Percentiles rank a stretch among this genome's conserved stretches.
phyloP scores from a whole-genome alignment of 2,888 invertebrate genomes.

The Bellardia pandia region DNA sequence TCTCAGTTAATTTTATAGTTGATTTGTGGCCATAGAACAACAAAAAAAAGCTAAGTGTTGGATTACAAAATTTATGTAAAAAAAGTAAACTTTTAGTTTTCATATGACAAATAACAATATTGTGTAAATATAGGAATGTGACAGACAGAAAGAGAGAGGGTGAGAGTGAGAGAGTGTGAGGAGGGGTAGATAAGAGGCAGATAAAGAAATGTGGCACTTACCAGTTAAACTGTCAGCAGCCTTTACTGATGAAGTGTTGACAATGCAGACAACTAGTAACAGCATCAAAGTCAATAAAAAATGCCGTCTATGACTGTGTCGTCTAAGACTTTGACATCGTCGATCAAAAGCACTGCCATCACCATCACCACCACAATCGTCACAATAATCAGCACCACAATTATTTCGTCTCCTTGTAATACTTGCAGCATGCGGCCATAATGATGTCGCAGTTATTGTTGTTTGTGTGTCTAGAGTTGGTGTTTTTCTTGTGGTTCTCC shows the following conservation, averaged over 20 bases:
- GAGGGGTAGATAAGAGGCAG: neutral
- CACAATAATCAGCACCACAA: slow-evolving; percentile 33
- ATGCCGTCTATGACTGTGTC: slow-evolving; percentile 63
- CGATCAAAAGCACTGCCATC: slow-evolving; percentile 8
- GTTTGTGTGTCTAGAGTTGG: slow-evolving; percentile 38
- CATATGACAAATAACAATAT: neutral
- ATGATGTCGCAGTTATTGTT: slow-evolving; percentile 16
- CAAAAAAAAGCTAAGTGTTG: slow-evolving; percentile 22
- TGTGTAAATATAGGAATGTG: neutral
- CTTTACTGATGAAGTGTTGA: slow-evolving; percentile 70
- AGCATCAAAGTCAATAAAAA: slow-evolving; percentile 70
- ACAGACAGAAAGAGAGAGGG: neutral
- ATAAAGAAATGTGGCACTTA: slow-evolving; percentile 64
- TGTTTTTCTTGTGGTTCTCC: slow-evolving; percentile 51
- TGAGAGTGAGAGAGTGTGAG: neutral
- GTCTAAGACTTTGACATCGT: slow-evolving; percentile 55
- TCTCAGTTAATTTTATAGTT: slow-evolving; percentile 7
- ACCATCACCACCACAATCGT: slow-evolving; percentile 2
- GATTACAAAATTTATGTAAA: slow-evolving; percentile 52
- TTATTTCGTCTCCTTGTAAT: slow-evolving; percentile 59
- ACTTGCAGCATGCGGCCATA: slow-evolving; percentile 52
- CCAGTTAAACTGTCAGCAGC: slow-evolving; percentile 75
- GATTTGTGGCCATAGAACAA: slow-evolving; percentile 21
- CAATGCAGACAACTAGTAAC: slow-evolving; percentile 73
- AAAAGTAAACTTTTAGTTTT: slow-evolving; percentile 9